Conservation (phyloP, 1,140 invertebrate genomes). For the Hyles vespertilio region DNA sequence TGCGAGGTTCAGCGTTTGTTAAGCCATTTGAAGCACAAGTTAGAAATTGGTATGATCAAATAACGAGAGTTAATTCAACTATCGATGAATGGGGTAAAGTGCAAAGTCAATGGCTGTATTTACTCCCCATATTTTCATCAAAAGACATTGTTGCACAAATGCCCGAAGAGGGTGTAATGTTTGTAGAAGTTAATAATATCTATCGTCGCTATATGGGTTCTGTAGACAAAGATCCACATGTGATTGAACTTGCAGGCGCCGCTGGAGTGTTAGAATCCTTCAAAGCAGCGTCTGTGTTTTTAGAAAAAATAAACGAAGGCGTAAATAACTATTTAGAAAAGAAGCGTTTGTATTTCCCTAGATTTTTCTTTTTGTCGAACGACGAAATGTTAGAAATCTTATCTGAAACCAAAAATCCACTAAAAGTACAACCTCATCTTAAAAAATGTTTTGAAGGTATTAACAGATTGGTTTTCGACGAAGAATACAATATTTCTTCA, state of each 20-base stretch:
- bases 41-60: constrained; percentile 88
- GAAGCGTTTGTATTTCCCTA: constrained; percentile 92
- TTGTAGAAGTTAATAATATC: constrained; percentile 84
- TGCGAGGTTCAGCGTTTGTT: constrained; percentile 94
- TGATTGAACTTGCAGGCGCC: constrained; percentile 84
- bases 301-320: constrained; percentile 91
- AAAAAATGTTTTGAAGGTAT: constrained; percentile 95
- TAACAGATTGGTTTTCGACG: constrained; percentile 83
- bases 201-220: constrained; percentile 88
- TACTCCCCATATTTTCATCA: constrained; percentile 94
- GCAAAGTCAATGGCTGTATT: constrained; percentile 93
- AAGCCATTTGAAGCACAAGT: constrained; percentile 91
- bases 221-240: constrained; percentile 83
- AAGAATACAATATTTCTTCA: constrained; percentile 85
- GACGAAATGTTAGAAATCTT: constrained; percentile 97
- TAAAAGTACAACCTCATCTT: constrained; percentile 92
- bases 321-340: constrained; percentile 94
- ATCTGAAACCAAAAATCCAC: constrained; percentile 93
- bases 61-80: constrained; percentile 85
- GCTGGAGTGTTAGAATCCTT: constrained; percentile 85
- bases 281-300: constrained; percentile 81
- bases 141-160: constrained; percentile 96
- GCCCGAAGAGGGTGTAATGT: constrained; percentile 91
- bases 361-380: constrained; percentile 97
- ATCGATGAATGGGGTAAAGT: constrained; percentile 93